These are phyloP conservation scores for Pampusana beccarii DNA, from an alignment of 2,113 vertebrate species.

Conservation along the genomic window DNA sequence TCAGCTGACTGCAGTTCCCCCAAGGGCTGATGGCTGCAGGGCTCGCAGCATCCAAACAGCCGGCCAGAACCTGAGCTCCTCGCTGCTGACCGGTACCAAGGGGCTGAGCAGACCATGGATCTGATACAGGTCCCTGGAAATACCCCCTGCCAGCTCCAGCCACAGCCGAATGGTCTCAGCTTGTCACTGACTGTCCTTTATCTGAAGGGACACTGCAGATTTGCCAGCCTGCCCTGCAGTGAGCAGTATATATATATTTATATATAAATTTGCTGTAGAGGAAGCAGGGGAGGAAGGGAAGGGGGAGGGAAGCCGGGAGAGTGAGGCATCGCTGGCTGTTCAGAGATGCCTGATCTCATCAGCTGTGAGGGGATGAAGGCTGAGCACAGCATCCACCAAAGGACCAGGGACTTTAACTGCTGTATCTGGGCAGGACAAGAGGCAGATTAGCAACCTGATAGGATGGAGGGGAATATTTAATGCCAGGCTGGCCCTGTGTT, in stretches of 20 bases:
- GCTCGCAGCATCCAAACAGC: background rate
- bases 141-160: background rate
- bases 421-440: background rate
- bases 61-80: background rate
- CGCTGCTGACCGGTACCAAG: accelerated
- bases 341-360: conserved; percentile 27
- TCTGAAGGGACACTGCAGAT: conserved; percentile 41
- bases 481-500: background rate
- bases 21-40: background rate
- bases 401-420: background rate
- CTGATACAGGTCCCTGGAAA: background rate
- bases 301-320: background rate
- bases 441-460: background rate
- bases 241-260: background rate
- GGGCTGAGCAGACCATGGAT: background rate
- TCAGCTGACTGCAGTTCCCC: background rate
- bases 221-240: conserved; percentile 9
- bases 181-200: background rate
- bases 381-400: background rate
- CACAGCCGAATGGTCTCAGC: background rate
- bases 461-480: background rate
- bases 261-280: background rate
- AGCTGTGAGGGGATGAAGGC: background rate
- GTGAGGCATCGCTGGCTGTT: background rate
- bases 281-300: background rate